Percentiles rank a stretch among this genome's conserved stretches.
Conservation (phyloP, 2,113 vertebrate species). For the Onychostoma macrolepis region DNA sequence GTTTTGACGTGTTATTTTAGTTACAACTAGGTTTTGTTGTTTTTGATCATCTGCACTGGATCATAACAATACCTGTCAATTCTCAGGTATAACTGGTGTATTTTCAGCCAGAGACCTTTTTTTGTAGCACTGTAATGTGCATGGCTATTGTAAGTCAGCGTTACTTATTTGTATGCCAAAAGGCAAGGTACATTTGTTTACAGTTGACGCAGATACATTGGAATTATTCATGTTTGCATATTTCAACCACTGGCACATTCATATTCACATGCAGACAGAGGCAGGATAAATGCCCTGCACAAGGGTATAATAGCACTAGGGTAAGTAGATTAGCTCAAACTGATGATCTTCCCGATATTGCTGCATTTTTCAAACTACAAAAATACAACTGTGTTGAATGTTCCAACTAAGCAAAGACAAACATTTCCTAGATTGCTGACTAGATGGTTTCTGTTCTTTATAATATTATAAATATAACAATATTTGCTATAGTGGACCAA, state of each 20-base stretch:
- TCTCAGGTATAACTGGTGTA: not conserved
- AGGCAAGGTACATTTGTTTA: conserved; percentile 16
- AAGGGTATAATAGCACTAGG: not conserved
- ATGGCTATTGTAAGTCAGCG: not conserved
- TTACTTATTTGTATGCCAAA: conserved; percentile 30
- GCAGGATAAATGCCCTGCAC: not conserved
- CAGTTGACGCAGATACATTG: not conserved
- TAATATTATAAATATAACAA: not conserved
- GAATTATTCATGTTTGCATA: conserved; percentile 34
- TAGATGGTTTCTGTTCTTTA: not conserved
- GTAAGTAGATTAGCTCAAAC: conserved; percentile 12
- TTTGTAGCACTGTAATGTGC: not conserved
- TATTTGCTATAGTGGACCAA: not conserved
- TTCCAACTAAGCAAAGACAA: not conserved
- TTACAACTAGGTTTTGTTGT: not conserved
- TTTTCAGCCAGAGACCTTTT: not conserved
- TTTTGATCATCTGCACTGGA: not conserved
- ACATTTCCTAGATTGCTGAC: not conserved
- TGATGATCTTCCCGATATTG: not conserved
- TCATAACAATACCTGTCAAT: not conserved
- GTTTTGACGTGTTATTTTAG: not conserved
- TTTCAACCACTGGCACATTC: conserved; percentile 17
- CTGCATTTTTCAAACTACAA: not conserved
- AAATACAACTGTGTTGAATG: not conserved
- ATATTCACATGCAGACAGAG: not conserved